Conservation (phyloP, 2,113 vertebrate genomes). For the Cervus canadensis region DNA sequence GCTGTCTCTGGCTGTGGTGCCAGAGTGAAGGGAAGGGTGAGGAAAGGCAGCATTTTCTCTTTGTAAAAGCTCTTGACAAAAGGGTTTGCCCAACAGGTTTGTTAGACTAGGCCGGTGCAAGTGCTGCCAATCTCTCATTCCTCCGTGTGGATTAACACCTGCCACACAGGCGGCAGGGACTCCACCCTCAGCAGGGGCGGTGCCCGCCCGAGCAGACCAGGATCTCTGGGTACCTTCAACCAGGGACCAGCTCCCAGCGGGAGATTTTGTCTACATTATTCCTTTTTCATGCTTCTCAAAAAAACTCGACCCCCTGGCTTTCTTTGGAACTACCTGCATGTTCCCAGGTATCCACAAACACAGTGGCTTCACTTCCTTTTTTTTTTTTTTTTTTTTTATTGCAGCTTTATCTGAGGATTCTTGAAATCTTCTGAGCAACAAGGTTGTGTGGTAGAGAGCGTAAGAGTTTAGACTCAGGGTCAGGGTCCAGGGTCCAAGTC, state of each 20-base stretch:
- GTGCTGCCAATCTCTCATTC: neutral
- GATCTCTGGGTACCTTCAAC: neutral
- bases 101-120: neutral
- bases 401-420: neutral
- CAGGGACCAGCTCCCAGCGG: neutral
- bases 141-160: neutral
- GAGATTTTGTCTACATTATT: neutral
- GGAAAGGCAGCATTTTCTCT: neutral
- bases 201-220: neutral
- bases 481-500: neutral
- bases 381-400: neutral
- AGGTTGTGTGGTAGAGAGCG: neutral
- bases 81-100: neutral
- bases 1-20: neutral
- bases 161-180: neutral
- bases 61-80: neutral
- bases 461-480: neutral
- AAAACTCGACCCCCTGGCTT: neutral
- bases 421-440: neutral
- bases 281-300: neutral
- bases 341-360: neutral
- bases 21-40: neutral
- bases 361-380: neutral
- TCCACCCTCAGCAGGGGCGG: too few species aligned
- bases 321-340: neutral